Conservation (phyloP, 2,888 invertebrate genomes). For the Phragmatobia fuliginosa region DNA sequence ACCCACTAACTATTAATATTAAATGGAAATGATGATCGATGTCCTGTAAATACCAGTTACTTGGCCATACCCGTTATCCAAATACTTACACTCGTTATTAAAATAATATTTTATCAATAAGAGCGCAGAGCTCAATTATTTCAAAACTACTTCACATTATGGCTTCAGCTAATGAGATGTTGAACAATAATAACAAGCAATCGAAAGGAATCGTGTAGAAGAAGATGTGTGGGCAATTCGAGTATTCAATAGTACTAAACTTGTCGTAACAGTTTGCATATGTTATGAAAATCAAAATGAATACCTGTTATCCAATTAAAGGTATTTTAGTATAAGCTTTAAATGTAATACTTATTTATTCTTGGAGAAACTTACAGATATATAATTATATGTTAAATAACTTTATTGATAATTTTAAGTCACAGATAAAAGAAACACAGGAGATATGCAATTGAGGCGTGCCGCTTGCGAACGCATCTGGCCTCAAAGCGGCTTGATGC, state of each 20-base stretch:
- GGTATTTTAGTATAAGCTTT: conserved; percentile 34
- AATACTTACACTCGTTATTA: conserved; percentile 7
- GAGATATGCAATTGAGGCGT: no score
- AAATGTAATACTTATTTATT: no score
- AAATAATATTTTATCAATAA: conserved; percentile 22
- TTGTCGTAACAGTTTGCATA: conserved; percentile 39
- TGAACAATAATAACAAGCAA: conserved; percentile 47
- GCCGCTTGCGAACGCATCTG: no score
- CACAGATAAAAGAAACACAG: no score
- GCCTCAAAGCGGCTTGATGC: no score
- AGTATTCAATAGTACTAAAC: conserved; percentile 41
- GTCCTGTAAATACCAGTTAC: conserved; percentile 33
- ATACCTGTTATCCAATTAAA: conserved; percentile 46
- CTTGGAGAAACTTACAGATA: no score
- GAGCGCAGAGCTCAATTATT: conserved; percentile 41
- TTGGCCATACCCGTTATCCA: conserved; percentile 9
- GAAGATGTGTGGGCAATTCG: conserved; percentile 30
- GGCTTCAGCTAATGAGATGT: conserved; percentile 43
- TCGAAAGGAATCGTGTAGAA: conserved; percentile 46
- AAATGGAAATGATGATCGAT: conserved; percentile 43
- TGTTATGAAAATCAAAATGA: conserved; percentile 43
- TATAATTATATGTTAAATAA: no score
- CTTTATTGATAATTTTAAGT: no score
- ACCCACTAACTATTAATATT: conserved; percentile 12
- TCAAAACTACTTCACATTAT: conserved; percentile 31